Evolutionary conservation across 2,113 vertebrate species (phyloP), one percentile per base, ranked within the genome.

Genomic region (Tapirus terrestris): DNA sequence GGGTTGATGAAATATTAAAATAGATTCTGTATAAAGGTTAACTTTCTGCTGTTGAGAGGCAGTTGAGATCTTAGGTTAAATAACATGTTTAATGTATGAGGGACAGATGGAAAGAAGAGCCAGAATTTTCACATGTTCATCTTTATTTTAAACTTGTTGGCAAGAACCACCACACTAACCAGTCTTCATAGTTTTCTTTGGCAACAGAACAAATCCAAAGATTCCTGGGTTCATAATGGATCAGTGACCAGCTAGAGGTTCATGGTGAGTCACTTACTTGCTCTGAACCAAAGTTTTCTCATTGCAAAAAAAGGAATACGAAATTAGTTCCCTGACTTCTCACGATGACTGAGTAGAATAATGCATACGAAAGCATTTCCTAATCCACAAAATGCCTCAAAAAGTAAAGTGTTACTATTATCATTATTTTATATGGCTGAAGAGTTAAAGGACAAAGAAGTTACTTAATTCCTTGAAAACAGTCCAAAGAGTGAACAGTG

Each of bases 1-100:
- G 75, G 36, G 33, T 33, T 81, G 45, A 77, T 95, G 72, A 92
- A 91, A 94, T 89, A 87, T 77, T 92, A 51, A 93, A 43, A 67
- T 36, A 60, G 56, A 56, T 70, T 92, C 75, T 45, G 23, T 39
- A 14, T 60, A 48, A 91, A 97, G 87, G 39, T 77, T 82, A 77
- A 79, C 58, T 76, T 61, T 48, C 31, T 95, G 45, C 53, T 53
- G 5, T 43, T 73, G 86, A 53, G 51, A 94, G 29, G 36, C 61
- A 45, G 53, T 58, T 61, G 70, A 36, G 76, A 45, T 86, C 48
- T 87, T 33, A 86, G 63, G 51, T 61, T 94, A 82, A 92, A 94
- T 81, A 68, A 61, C 20, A 45, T n/a, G 80, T 84, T 88, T 91
- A 79, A 96, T 82, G 43, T 72, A n/a, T 33, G 31, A 76, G 58